Evolutionary conservation across 2,888 invertebrate genomes (phyloP).

Genomic region (Diploptera punctata): DNA sequence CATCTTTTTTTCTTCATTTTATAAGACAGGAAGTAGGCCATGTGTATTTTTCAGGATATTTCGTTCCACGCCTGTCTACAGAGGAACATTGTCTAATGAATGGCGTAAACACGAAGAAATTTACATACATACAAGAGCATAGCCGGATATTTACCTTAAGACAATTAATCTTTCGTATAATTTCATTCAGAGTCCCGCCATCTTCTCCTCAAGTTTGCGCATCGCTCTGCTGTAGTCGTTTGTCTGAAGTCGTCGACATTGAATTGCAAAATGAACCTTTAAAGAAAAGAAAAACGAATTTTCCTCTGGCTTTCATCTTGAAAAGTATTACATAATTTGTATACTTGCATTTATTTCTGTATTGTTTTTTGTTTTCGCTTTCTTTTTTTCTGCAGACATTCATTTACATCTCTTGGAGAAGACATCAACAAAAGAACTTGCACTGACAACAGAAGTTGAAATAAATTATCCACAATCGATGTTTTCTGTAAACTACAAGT

Average conservation of each 20-base stretch:
- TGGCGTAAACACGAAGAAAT: slow-evolving; percentile 3
- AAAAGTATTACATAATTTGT: not conserved
- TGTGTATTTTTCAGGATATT: too few species aligned
- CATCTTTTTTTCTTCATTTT: too few species aligned
- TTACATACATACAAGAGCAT: not conserved
- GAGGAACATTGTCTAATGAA: not conserved
- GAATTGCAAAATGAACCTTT: slow-evolving; percentile 5
- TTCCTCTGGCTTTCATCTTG: not conserved
- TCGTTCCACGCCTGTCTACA: too few species aligned
- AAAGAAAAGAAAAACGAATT: not conserved
- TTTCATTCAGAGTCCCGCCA: not conserved
- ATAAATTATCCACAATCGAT: too few species aligned
- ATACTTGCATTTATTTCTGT: too few species aligned
- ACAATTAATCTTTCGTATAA: slow-evolving; percentile 4
- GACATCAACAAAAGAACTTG: too few species aligned
- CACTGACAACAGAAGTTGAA: too few species aligned
- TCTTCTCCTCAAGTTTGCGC: not conserved
- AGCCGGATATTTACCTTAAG: not conserved
- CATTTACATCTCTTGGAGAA: too few species aligned
- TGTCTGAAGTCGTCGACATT: not conserved
- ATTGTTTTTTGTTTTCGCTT: too few species aligned
- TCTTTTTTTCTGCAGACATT: too few species aligned
- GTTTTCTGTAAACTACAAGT: too few species aligned
- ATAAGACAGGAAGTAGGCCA: too few species aligned
- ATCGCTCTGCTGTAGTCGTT: not conserved